These are phyloP conservation scores for Zophobas morio DNA, from an alignment of 1,140 invertebrate genomes.

Conservation along the genomic window DNA sequence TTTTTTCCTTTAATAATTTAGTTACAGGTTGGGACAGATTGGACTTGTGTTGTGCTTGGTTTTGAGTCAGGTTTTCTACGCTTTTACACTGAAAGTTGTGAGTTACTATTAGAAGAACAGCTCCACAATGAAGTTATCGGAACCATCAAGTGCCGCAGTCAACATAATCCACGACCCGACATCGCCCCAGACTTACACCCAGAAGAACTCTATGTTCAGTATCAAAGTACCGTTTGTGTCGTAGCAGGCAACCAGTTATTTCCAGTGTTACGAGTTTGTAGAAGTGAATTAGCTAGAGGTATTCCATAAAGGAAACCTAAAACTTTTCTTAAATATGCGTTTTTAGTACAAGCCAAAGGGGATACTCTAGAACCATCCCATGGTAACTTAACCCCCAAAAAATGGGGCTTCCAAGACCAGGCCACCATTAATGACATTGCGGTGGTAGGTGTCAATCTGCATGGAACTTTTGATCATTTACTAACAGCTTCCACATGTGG, in stretches of 20 bases:
- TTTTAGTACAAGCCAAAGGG: conserved; percentile 81
- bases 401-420: conserved; percentile 88
- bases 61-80: conserved; percentile 87
- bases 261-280: conserved; percentile 83
- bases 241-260: conserved; percentile 89
- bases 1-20: conserved; percentile 61
- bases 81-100: conserved; percentile 92
- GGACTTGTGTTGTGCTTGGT: conserved; percentile 93
- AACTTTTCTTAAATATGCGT: not conserved
- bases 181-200: conserved; percentile 71
- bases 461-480: conserved; percentile 90
- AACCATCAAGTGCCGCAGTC: conserved; percentile 87
- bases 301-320: conserved; percentile 52
- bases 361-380: conserved; percentile 73
- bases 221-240: conserved; percentile 82
- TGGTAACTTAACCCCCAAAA: conserved; percentile 80
- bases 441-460: conserved; percentile 82
- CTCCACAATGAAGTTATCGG: conserved; percentile 87
- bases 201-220: conserved; percentile 90
- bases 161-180: conserved; percentile 73
- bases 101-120: conserved; percentile 86
- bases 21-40: conserved; percentile 83
- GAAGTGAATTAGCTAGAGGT: conserved; percentile 88
- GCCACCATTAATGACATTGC: conserved; percentile 83
- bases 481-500: conserved; percentile 84